Evolutionary conservation across 2,113 vertebrate species (phyloP), one percentile per base, ranked within the genome.

Genomic region (Triplophysa tibetana): DNA sequence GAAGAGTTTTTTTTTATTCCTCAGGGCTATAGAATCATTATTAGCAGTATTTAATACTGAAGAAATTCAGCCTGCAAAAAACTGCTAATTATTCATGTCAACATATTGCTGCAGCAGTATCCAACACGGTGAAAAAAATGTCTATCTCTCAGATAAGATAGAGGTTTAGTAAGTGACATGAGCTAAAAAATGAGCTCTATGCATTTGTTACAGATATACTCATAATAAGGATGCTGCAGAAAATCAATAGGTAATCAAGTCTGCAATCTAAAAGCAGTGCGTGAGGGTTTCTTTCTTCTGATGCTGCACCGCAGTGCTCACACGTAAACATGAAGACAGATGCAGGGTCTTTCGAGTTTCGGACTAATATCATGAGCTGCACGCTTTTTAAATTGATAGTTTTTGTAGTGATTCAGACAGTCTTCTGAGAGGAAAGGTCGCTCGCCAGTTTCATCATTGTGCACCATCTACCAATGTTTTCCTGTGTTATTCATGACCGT

Each of bases 191-290:
- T 76, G 70, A 85, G 70, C 56, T 50, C 65, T 11, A 64, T 63
- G 70, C 75, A 78, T 87, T 83, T 82, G 79, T 78, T 86, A 83
- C 73, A 83, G 77, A 78, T 83, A 82, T 72, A 83, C 70, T 76
- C 77, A 82, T 84, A 82, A 83, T 67, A 43, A 56, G 41, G 72
- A 76, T 26, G 26, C 79, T 62, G 74, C 69, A 62, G 78, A 83
- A 82, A 86, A 88, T 86, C 79, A 33, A 84, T 86, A 88, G 69
- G 66, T 83, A 86, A 87, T 87, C 82, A 81, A 78, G 80, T 85
- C 70, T 67, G 70, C 66, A 77, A 68, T 77, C 75, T 66, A 45
- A 80, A 48, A 62, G 50, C 26, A 41, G 70, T 50, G 78, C 50
- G 29, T 3, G 19, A 23, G 8, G 43, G 24, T 56, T 19, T 67